Base-by-base conservation (phyloP, 2,888 invertebrate species). In the Cactoblastis cactorum region DNA sequence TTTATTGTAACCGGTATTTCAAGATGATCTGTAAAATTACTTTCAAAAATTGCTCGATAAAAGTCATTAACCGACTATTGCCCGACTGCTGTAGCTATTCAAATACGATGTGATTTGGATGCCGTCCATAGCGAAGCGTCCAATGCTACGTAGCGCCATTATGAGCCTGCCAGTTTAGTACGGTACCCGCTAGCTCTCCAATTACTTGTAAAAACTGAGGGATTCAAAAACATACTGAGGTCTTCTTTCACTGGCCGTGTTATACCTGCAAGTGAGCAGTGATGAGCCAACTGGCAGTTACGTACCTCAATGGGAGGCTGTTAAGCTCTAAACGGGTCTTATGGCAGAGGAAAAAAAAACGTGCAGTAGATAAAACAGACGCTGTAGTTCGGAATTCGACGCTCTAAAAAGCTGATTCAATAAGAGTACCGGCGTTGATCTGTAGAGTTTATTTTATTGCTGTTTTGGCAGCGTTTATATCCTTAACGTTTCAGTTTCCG, bases 101-200 rank as follows among this genome's bases (percentile, higher is more conserved):
- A 83, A 83, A 85, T 83, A 73, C 68, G 74, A 78, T 75, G 78
- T 73, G 77, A 83, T 82, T 84, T 85, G 81, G 81, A 85, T 77
- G 75, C 71, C 72, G 70, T 81, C 82, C 82, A 82, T 74, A 68
- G 70, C 61, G 61, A 59, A 67, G 64, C 69, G 69, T 69, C 68
- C 67, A 61, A 68, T 66, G 65, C 63, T 62, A 41, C 33, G 33
- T 32, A 66, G 69, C 67, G 61, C 74, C 69, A 79, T 80, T 81
- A 76, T 58, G 54, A 55, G 19, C 51, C 34, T 50, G 56, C 82
- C 80, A 77, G 61, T 56, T 51, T 69, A 67, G 61, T 61, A 58
- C 67, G 83, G 69, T 59, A 69, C 74, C 52, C 52, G 53, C 53
- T 52, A 53, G 52, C 56, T 56, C 63, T 58, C 64, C 57, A 43